Conservation (phyloP, 2,888 invertebrate species). For the Apodemia mormo region DNA sequence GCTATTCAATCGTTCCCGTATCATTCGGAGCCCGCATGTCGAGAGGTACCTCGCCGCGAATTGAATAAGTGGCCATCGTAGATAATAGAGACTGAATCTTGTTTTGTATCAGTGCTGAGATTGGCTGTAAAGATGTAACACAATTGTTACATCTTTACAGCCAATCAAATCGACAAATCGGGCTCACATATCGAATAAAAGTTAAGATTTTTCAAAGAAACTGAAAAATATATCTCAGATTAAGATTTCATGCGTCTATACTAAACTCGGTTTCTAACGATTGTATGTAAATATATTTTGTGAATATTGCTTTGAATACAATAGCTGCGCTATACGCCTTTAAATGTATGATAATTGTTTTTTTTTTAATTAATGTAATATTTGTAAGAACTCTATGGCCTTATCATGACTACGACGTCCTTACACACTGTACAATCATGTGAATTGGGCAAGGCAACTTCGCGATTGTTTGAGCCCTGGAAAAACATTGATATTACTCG, state of each 20-base stretch:
- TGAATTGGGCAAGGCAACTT: conserved; percentile 7
- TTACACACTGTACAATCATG: neutral
- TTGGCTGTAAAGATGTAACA: neutral
- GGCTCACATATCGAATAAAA: too few relatives aligned
- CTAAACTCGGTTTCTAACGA: too few relatives aligned
- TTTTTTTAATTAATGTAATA: neutral
- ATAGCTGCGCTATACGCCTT: too few relatives aligned
- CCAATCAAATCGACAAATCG: too few relatives aligned
- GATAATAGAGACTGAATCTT: conserved; percentile 28
- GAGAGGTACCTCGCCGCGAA: conserved; percentile 39
- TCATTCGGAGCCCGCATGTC: conserved; percentile 43
- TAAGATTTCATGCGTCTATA: too few relatives aligned
- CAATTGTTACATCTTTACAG: neutral
- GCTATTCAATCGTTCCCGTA: conserved; percentile 39
- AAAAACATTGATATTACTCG: conserved; percentile 6
- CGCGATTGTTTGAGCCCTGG: conserved; percentile 11
- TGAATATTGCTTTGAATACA: too few relatives aligned
- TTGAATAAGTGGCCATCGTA: conserved; percentile 42
- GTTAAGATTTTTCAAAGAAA: too few relatives aligned
- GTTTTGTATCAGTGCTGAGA: conserved; percentile 10
- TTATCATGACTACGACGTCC: neutral
- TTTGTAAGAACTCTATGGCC: neutral
- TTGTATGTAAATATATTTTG: too few relatives aligned
- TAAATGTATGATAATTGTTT: neutral
- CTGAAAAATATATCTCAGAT: too few relatives aligned